phyloP scores from a whole-genome alignment of 1,140 invertebrate species.

The Drosophila persimilis region DNA sequence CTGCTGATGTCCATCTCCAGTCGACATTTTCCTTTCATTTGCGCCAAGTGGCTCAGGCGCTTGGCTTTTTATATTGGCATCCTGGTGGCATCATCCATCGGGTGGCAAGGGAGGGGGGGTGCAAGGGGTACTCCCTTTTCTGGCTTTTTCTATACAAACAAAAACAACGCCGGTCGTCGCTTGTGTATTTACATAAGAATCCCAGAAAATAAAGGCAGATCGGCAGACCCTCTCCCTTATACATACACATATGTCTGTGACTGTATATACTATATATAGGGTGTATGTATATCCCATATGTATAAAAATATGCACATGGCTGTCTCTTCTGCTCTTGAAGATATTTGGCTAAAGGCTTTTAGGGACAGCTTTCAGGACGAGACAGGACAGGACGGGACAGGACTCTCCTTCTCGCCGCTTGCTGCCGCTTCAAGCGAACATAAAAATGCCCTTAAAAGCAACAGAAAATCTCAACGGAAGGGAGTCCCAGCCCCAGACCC shows the following conservation, averaged over 20 bases:
- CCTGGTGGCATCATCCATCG: conserved; percentile 44
- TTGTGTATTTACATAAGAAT: conserved; percentile 69
- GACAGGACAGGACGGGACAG: too few species aligned
- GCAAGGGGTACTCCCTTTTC: background rate
- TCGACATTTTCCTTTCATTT: conserved; percentile 76
- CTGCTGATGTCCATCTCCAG: conserved; percentile 49
- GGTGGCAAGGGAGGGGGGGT: background rate
- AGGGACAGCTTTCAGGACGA: conserved; percentile 57
- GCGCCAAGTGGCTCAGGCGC: conserved; percentile 67
- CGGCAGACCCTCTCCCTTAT: too few species aligned
- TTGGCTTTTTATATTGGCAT: conserved; percentile 73
- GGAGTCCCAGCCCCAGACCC: conserved; percentile 10
- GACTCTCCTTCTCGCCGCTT: conserved; percentile 35
- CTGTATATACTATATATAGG: background rate
- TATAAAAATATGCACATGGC: conserved; percentile 53
- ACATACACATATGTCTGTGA: conserved; percentile 5
- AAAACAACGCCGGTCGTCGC: conserved; percentile 44
- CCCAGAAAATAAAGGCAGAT: too few species aligned
- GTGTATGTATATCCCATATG: conserved; percentile 3
- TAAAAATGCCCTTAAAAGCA: conserved; percentile 79
- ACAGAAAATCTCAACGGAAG: conserved; percentile 38
- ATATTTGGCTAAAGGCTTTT: conserved; percentile 80
- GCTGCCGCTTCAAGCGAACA: conserved; percentile 68
- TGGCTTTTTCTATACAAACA: conserved; percentile 56
- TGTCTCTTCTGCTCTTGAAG: conserved; percentile 59